Base-by-base conservation (phyloP, 2,113 vertebrate genomes). In the Periophthalmus modestus region DNA sequence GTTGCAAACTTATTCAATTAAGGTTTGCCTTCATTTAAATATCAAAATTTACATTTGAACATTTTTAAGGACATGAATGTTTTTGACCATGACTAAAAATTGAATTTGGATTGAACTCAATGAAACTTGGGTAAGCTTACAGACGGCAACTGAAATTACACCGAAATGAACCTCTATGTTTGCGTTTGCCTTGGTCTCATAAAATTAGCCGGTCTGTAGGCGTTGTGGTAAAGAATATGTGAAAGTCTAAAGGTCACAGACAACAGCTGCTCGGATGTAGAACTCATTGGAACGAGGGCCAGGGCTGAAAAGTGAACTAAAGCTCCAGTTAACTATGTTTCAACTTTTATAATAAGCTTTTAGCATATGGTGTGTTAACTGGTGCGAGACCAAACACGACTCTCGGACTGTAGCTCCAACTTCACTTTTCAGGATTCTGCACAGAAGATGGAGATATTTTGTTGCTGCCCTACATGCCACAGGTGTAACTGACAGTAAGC, bases 191-290 rank as follows among this genome's bases (percentile, higher is more conserved):
- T 39, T 39, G 61, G 16, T 65, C 34, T 39, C 34, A 11, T 65
- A 36, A 65, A 39, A 65, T 65, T 11, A 65, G 62, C 12, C 19
- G 33, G 19, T 39, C 33, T 39, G 62, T 65, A n/a, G 62, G 43
- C 15, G n/a, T 34, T n/a, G 14, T 24, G 54, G 52, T 18, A 52
- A 52, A 52, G 61, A 78, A 34, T 24, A 24, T 63, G 23, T 24
- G 57, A 69, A 62, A 61, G 46, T 1, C 6, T 0, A 65, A 76
- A 73, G 69, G 79, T 68, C 62, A 81, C 7, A 15, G 15, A 24
- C 18, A 70, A 14, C 13, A 39, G 66, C 43, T 68, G 62, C 54
- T 61, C 19, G 55, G 19, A 62, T 66, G 33, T 10, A n/a, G 47
- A 3, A 65, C 16, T n/a, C 61, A 6, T 18, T 36, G 28, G 28